Conservation (phyloP, 1,140 invertebrate species). For the Drosophila fuyamai region DNA sequence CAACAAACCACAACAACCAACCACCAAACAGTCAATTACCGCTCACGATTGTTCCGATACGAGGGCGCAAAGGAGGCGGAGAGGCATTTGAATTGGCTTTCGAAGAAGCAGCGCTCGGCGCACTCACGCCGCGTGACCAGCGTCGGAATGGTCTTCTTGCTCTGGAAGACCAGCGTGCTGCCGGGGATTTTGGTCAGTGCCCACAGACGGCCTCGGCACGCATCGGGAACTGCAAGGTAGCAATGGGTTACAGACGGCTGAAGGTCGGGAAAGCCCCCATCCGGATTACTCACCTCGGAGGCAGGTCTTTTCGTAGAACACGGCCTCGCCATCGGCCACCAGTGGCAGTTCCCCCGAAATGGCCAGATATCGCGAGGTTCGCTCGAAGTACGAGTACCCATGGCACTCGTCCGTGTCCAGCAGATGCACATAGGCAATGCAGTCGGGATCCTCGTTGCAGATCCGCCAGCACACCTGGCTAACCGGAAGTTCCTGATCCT, state of each 20-base stretch:
- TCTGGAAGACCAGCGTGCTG: slow-evolving; percentile 85
- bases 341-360: slow-evolving; percentile 76
- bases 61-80: slow-evolving; percentile 85
- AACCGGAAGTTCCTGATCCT: slow-evolving; percentile 84
- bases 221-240: slow-evolving; percentile 73
- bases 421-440: slow-evolving; percentile 85
- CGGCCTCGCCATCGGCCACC: slow-evolving; percentile 84
- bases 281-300: slow-evolving; percentile 71
- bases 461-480: slow-evolving; percentile 85
- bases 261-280: slow-evolving; percentile 31
- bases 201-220: slow-evolving; percentile 84
- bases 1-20: slow-evolving; percentile 13
- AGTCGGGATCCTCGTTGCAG: slow-evolving; percentile 84
- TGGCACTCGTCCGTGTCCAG: slow-evolving; percentile 85
- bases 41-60: slow-evolving; percentile 77
- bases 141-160: slow-evolving; percentile 84
- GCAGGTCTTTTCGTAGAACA: slow-evolving; percentile 86
- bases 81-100: slow-evolving; percentile 84
- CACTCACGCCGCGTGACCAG: slow-evolving; percentile 85
- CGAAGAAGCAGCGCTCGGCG: slow-evolving; percentile 85
- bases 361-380: slow-evolving; percentile 59
- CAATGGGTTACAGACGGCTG: slow-evolving; percentile 5
- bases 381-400: slow-evolving; percentile 80
- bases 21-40: slow-evolving; percentile 68
- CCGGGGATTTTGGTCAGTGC: slow-evolving; percentile 85